Conservation (phyloP, 1,140 invertebrate genomes). For the Coboldia fuscipes region DNA sequence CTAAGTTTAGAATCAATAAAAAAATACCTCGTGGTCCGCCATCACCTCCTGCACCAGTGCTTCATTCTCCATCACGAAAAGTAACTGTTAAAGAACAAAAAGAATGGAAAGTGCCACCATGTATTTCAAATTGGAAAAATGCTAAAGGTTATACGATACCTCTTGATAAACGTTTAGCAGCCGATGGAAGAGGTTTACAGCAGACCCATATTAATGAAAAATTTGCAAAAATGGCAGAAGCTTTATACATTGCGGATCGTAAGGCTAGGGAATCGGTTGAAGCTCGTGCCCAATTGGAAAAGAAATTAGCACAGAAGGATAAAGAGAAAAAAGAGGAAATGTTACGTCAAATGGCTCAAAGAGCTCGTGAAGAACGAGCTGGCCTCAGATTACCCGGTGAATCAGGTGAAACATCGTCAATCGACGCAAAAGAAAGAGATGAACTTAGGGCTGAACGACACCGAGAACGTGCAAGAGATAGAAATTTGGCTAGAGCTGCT, state of each 20-base stretch:
- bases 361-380: conserved; percentile 85
- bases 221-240: conserved; percentile 94
- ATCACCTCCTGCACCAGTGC: conserved; percentile 74
- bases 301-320: conserved; percentile 91
- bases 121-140: conserved; percentile 99
- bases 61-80: conserved; percentile 94
- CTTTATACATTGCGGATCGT: conserved; percentile 91
- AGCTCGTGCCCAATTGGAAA: conserved; percentile 85
- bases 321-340: conserved; percentile 97
- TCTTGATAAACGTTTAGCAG: conserved; percentile 91
- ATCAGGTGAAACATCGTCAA: conserved; percentile 16
- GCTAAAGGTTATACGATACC: conserved; percentile 89
- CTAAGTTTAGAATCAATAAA: conserved; percentile 89
- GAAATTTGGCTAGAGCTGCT: conserved; percentile 80
- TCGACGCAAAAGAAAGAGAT: conserved; percentile 73
- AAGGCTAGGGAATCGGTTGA: conserved; percentile 95
- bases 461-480: conserved; percentile 75
- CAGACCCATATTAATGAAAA: conserved; percentile 98
- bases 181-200: conserved; percentile 91
- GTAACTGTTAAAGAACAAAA: conserved; percentile 97
- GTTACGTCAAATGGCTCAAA: conserved; percentile 77
- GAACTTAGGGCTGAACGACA: conserved; percentile 74
- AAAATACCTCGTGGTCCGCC: conserved; percentile 95
- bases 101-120: conserved; percentile 99
- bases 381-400: conserved; percentile 28